Conservation (phyloP, 2,113 vertebrate species). For the Nycticebus coucang region DNA sequence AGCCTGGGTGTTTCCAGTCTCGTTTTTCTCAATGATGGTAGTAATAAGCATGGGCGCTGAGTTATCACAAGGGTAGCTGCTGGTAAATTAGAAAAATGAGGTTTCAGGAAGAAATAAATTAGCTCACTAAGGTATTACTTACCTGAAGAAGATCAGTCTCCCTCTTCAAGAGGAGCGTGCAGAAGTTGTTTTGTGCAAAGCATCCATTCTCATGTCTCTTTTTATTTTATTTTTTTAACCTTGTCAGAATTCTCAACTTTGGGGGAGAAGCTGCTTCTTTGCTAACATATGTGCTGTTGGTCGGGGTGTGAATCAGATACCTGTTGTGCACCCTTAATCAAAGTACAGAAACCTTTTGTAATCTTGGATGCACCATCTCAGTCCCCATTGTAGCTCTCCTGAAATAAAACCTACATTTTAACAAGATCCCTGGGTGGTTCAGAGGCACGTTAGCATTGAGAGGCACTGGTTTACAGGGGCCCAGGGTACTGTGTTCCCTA, state of each 20-base stretch:
- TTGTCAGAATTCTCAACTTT: neutral
- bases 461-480: neutral
- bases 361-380: neutral
- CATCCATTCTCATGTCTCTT: neutral
- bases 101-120: conserved; percentile 32
- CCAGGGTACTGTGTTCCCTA: neutral
- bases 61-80: neutral
- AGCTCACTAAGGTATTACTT: neutral
- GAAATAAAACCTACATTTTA: neutral
- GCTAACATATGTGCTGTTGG: neutral
- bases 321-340: neutral
- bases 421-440: neutral
- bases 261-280: neutral
- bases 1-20: neutral
- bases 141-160: neutral
- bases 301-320: neutral
- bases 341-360: neutral
- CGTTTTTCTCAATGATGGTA: neutral
- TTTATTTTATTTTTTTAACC: rapidly evolving
- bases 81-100: neutral
- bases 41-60: neutral
- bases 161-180: neutral
- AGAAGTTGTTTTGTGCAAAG: neutral
- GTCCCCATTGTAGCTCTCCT: neutral
- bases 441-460: neutral